Evolutionary conservation across 2,797 vertebrate genomes (phyloP).

Genomic region (Phrynocephalus guinanensis): DNA sequence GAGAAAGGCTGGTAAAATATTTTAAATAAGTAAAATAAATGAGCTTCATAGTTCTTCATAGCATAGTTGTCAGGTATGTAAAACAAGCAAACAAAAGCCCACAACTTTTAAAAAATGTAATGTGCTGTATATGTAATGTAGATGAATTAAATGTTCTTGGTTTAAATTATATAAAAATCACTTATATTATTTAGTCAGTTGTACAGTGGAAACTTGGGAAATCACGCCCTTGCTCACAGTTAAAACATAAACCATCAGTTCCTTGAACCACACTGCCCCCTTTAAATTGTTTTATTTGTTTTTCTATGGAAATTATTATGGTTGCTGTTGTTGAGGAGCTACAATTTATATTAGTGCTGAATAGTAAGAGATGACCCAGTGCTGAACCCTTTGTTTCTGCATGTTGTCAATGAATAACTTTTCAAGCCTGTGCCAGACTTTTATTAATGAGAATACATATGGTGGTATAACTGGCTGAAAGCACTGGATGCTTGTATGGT

Average conservation of each 20-base stretch:
- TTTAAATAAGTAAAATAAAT: no score
- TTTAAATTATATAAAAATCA: not conserved
- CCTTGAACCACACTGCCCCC: not conserved
- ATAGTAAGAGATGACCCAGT: conserved; percentile 12
- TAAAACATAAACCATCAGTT: not conserved
- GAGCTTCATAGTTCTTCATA: no score
- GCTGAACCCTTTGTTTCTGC: not conserved
- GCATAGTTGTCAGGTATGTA: no score
- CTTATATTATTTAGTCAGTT: not conserved
- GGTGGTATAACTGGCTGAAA: conserved; percentile 10
- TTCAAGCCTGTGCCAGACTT: conserved; percentile 2
- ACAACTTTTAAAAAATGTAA: not conserved
- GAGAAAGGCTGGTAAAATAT: no score
- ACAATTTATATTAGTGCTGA: conserved; percentile 1
- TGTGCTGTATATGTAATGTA: not conserved
- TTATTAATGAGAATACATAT: not conserved
- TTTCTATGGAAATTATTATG: not conserved
- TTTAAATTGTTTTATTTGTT: not conserved
- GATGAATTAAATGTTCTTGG: not conserved
- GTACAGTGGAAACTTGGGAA: not conserved
- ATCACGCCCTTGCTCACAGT: not conserved
- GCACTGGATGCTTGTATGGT: not conserved
- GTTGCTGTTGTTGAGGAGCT: not conserved
- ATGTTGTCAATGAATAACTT: conserved; percentile 24
- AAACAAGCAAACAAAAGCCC: no score